These are phyloP conservation scores for Dicyrtoma fusca DNA, from an alignment of 2,888 invertebrate species.

Conservation along the genomic window DNA sequence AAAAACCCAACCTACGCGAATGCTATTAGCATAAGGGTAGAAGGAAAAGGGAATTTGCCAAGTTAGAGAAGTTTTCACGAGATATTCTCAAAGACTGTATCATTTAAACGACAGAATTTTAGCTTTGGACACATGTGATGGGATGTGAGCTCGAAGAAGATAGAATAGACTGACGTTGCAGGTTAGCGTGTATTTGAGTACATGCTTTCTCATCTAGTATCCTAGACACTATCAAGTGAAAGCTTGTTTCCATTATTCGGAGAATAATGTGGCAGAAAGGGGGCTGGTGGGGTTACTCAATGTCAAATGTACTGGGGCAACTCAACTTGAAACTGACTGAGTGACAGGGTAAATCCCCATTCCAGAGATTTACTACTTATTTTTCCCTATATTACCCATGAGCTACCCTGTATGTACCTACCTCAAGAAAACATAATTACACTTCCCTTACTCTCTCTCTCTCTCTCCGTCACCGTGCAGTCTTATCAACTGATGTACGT, in stretches of 20 bases:
- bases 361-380: constrained; percentile 3
- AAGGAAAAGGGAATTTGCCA: constrained; percentile 12
- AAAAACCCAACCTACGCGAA: not conserved
- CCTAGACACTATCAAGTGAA: no score
- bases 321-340: constrained; percentile 9
- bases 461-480: not conserved
- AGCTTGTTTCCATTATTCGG: no score
- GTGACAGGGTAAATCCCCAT: constrained; percentile 1
- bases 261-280: no score
- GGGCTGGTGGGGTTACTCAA: no score
- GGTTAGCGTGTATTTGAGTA: no score
- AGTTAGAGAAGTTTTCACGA: constrained; percentile 11
- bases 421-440: not conserved
- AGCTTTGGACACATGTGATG: no score
- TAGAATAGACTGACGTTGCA: not conserved
- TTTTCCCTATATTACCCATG: not conserved
- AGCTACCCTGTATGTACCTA: not conserved
- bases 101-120: not conserved
- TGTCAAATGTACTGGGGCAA: not conserved
- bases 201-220: no score
- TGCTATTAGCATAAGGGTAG: not conserved
- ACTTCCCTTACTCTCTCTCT: not conserved
- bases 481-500: not conserved
- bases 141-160: not conserved
- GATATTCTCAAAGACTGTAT: constrained; percentile 17